A percentile compares a stretch with the other conserved stretches of the same genome.
These are phyloP conservation scores for Brenthis ino DNA, from an alignment of 2,888 invertebrate genomes.

Conservation along the genomic window DNA sequence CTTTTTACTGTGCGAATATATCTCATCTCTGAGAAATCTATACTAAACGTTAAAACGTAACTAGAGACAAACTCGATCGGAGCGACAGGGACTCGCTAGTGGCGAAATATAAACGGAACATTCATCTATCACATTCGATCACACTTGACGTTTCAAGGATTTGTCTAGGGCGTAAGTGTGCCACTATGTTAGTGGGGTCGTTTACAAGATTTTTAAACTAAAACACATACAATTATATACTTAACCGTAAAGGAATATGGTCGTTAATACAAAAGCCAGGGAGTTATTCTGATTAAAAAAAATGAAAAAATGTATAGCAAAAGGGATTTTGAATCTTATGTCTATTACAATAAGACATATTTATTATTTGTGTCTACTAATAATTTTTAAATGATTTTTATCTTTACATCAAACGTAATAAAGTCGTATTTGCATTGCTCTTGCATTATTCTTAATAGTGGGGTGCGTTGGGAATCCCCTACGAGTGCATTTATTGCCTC, in stretches of 20 bases:
- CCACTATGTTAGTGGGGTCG: conserved; percentile 47
- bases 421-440: conserved; percentile 14
- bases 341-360: not conserved
- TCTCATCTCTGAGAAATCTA: too few species aligned
- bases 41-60: too few species aligned
- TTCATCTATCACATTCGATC: conserved; percentile 7
- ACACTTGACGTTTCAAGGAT: conserved; percentile 33
- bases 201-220: not conserved
- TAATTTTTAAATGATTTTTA: conserved; percentile 19
- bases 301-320: not conserved
- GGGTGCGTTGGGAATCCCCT: conserved; percentile 32
- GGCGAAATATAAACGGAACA: not conserved
- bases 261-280: not conserved
- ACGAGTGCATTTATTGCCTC: conserved; percentile 36
- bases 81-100: too few species aligned
- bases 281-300: not conserved
- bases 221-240: conserved; percentile 4
- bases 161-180: conserved; percentile 43
- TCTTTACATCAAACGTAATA: conserved; percentile 17
- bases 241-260: not conserved
- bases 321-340: conserved; percentile 10
- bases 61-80: too few species aligned
- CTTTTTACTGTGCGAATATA: too few species aligned
- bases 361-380: too few species aligned
- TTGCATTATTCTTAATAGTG: not conserved